phyloP scores from a whole-genome alignment of 2,888 invertebrate species.

The Agrochola macilenta region DNA sequence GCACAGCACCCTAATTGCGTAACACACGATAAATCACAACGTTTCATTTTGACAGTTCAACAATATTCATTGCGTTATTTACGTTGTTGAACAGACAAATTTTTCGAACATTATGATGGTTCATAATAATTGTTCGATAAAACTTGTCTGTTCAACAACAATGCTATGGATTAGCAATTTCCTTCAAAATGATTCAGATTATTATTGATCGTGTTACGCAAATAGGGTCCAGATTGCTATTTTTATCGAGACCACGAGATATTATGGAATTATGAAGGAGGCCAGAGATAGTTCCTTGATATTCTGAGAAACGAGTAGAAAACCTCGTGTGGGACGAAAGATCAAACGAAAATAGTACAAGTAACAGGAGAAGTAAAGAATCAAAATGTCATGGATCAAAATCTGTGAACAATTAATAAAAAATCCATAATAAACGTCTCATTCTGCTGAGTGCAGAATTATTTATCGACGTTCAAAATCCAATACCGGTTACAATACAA shows the following conservation, averaged over 20 bases:
- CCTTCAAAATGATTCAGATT: no score
- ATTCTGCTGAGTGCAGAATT: conserved; percentile 8
- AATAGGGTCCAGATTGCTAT: no score
- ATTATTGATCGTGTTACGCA: no score
- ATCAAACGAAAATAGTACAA: conserved; percentile 3
- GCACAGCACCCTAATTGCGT: no score
- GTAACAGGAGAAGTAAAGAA: not conserved
- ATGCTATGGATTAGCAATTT: no score
- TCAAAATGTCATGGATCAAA: not conserved
- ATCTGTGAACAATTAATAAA: not conserved
- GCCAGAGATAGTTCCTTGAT: not conserved
- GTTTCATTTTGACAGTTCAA: no score
- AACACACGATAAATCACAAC: no score
- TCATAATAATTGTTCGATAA: no score
- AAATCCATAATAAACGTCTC: not conserved
- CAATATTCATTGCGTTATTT: no score
- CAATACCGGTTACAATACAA: conserved; percentile 34
- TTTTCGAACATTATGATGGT: no score
- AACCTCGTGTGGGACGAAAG: not conserved
- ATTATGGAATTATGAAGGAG: not conserved
- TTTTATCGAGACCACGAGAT: not conserved
- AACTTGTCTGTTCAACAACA: no score
- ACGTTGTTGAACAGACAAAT: no score
- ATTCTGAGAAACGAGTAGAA: conserved; percentile 1
- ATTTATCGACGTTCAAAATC: conserved; percentile 11